Evolutionary conservation across 2,113 vertebrate genomes (phyloP).

Genomic region (Xyrauchen texanus): DNA sequence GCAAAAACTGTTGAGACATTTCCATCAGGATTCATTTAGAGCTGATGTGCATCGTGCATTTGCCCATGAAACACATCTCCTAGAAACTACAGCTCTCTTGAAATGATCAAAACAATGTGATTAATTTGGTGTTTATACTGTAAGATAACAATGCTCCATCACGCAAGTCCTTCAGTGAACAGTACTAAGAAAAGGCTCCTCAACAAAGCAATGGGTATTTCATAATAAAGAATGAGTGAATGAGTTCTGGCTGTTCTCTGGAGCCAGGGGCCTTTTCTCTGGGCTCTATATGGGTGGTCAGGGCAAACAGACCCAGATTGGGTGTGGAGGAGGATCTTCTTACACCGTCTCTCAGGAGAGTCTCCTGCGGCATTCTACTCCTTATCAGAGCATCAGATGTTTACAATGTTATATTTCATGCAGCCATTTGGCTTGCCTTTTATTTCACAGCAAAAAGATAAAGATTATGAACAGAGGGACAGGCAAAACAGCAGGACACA

Average conservation of each 20-base stretch:
- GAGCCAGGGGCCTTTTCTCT: not conserved
- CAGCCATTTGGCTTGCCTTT: not conserved
- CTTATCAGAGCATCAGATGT: conserved; percentile 44
- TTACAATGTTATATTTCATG: conserved; percentile 30
- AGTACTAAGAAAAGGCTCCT: conserved; percentile 21
- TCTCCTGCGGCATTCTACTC: conserved; percentile 16
- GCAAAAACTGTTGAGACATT: conserved; percentile 16
- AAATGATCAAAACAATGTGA: not conserved
- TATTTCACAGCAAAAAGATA: conserved; percentile 15
- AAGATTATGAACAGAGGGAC: conserved; percentile 4
- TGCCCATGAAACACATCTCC: not conserved
- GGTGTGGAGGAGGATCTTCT: not conserved
- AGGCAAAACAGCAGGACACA: not conserved
- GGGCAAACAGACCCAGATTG: not conserved
- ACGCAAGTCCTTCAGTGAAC: not conserved
- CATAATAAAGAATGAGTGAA: conserved; percentile 15
- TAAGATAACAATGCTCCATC: conserved; percentile 8
- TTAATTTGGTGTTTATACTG: not conserved
- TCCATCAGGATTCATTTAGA: conserved; percentile 26
- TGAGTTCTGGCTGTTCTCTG: not conserved
- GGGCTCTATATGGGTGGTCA: conserved; percentile 32
- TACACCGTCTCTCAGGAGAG: conserved; percentile 12
- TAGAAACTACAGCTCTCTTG: not conserved
- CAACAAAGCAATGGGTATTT: conserved; percentile 14
- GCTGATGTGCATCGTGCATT: not conserved